A percentile compares a stretch with the other conserved stretches of the same genome.
phyloP scores from a whole-genome alignment of 2,888 invertebrate species.

The Diarsia mendica region DNA sequence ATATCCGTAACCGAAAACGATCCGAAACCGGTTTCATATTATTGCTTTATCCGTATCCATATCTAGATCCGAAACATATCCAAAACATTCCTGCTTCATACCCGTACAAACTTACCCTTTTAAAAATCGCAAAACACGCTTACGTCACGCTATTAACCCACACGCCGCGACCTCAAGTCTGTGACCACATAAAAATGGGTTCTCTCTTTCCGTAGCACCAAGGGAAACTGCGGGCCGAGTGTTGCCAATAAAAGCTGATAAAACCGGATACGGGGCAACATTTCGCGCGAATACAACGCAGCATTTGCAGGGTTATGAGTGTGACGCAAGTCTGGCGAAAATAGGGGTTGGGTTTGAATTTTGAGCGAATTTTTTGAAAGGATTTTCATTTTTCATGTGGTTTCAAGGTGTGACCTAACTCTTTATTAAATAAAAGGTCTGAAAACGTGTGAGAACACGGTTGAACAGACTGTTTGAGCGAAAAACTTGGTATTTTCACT shows the following conservation, averaged over 20 bases:
- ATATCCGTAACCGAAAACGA: too few relatives aligned
- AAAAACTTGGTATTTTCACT: background rate
- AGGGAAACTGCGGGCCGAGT: slow-evolving; percentile 60
- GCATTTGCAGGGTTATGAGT: slow-evolving; percentile 54
- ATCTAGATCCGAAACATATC: too few relatives aligned
- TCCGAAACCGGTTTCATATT: too few relatives aligned
- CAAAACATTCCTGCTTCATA: slow-evolving; percentile 1
- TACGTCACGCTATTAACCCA: slow-evolving; percentile 61
- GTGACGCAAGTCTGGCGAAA: slow-evolving; percentile 30
- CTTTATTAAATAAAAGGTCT: slow-evolving; percentile 25
- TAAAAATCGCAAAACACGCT: slow-evolving; percentile 48
- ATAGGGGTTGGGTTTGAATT: slow-evolving; percentile 41
- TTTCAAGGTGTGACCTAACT: slow-evolving; percentile 20
- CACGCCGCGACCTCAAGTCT: slow-evolving; percentile 51
- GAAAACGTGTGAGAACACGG: background rate
- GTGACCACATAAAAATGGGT: slow-evolving; percentile 65
- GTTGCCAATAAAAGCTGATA: slow-evolving; percentile 71
- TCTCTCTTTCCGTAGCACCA: slow-evolving; percentile 63
- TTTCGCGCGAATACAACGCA: slow-evolving; percentile 57
- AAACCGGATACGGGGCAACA: slow-evolving; percentile 65
- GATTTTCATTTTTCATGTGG: slow-evolving; percentile 48
- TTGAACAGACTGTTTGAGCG: background rate
- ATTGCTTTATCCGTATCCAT: too few relatives aligned
- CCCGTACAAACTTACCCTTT: slow-evolving; percentile 22
- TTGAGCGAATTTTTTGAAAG: slow-evolving; percentile 26